phyloP scores from a whole-genome alignment of 2,797 vertebrate species.

The Pogoniulus pusillus region DNA sequence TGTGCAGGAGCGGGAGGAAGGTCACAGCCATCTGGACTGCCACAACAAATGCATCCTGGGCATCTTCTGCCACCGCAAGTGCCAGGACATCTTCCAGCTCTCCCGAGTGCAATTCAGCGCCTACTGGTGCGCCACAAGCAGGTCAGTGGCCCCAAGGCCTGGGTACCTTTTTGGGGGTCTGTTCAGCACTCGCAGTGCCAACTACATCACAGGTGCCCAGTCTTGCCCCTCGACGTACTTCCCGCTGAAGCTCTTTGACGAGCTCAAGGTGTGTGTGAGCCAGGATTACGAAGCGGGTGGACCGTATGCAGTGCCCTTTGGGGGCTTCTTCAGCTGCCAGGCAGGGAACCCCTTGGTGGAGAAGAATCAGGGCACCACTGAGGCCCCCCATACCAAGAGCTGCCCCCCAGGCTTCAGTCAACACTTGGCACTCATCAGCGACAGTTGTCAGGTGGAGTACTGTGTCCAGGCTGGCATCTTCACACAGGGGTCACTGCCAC shows the following conservation, averaged over 20 bases:
- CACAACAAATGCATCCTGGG: neutral
- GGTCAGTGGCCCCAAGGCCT: slow-evolving; percentile 46
- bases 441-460: slow-evolving; percentile 89
- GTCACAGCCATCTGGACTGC: slow-evolving; percentile 82
- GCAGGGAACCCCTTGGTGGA: slow-evolving; percentile 79
- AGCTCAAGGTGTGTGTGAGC: slow-evolving; percentile 83
- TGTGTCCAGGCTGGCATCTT: slow-evolving; percentile 85
- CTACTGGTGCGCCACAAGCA: slow-evolving; percentile 81
- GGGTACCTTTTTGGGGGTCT: slow-evolving; percentile 91
- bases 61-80: slow-evolving; percentile 67
- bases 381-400: slow-evolving; percentile 52
- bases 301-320: slow-evolving; percentile 81
- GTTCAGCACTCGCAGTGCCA: slow-evolving; percentile 76
- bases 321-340: slow-evolving; percentile 91
- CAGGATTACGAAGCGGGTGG: slow-evolving; percentile 81
- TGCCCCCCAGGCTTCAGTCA: slow-evolving; percentile 89
- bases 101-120: slow-evolving; percentile 78
- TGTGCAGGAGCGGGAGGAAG: slow-evolving; percentile 79
- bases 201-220: slow-evolving; percentile 80
- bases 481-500: slow-evolving; percentile 78
- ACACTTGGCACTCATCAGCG: slow-evolving; percentile 84
- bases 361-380: neutral
- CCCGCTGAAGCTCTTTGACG: slow-evolving; percentile 66
- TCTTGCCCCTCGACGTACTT: slow-evolving; percentile 81
- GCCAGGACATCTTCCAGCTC: slow-evolving; percentile 80